These are phyloP conservation scores for Pristionchus maxplancki DNA, from an alignment of 2,888 invertebrate species.

Conservation along the genomic window DNA sequence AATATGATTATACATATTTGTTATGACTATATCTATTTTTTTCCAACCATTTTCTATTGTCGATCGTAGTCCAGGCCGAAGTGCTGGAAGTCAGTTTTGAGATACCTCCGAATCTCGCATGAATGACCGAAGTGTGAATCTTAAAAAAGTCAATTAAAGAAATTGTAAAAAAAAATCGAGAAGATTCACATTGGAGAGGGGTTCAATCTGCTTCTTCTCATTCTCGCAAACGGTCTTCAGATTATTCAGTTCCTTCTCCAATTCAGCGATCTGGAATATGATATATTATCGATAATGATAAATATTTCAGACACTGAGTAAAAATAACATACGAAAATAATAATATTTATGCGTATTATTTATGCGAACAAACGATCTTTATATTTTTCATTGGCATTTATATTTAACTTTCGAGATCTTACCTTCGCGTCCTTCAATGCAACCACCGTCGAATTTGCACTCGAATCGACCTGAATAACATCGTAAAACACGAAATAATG, in stretches of 20 bases:
- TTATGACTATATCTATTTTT: background rate
- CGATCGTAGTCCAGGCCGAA: background rate
- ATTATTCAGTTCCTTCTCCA: constrained; percentile 4
- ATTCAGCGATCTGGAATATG: background rate
- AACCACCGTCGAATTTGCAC: background rate
- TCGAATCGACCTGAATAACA: background rate
- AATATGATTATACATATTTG: background rate
- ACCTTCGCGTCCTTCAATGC: background rate
- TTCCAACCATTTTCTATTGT: background rate
- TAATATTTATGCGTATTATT: too few species aligned
- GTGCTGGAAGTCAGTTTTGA: background rate
- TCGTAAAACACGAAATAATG: too few species aligned
- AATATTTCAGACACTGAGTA: too few species aligned
- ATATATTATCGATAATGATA: background rate
- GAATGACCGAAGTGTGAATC: background rate
- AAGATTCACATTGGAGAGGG: background rate
- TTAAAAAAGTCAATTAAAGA: background rate
- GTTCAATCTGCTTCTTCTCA: background rate
- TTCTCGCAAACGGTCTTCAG: background rate
- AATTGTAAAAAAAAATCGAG: too few species aligned
- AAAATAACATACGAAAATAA: too few species aligned
- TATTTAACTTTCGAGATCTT: background rate
- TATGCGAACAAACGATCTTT: too few species aligned
- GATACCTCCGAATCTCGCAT: background rate
- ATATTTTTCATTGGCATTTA: too few species aligned